A percentile compares a stretch with the other conserved stretches of the same genome.
Evolutionary conservation across 2,888 invertebrate species (phyloP).

Genomic region (Hemaris fuciformis): DNA sequence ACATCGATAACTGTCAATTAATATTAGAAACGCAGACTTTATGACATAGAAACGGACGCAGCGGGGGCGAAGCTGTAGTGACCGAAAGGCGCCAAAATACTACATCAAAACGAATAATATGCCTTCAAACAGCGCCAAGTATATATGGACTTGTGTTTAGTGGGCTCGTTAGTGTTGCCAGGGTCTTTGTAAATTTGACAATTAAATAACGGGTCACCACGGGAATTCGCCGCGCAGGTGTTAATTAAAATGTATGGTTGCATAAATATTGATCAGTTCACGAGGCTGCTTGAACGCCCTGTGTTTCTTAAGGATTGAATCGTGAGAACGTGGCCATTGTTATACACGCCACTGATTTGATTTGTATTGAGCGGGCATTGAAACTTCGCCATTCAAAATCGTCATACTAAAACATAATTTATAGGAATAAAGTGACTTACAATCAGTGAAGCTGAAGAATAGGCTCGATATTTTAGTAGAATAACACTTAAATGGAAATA

Average conservation of each 20-base stretch:
- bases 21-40: conserved; percentile 16
- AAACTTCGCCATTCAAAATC: too few relatives aligned
- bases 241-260: conserved; percentile 38
- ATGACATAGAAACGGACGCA: conserved; percentile 19
- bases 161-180: too few relatives aligned
- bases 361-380: background rate
- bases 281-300: background rate
- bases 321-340: background rate
- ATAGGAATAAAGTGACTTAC: too few relatives aligned
- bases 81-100: conserved; percentile 34
- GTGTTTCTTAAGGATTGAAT: background rate
- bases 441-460: too few relatives aligned
- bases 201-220: conserved; percentile 25
- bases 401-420: too few relatives aligned
- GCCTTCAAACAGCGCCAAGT: background rate
- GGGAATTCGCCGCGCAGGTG: conserved; percentile 31
- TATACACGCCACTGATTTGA: background rate
- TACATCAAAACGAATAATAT: conserved; percentile 29
- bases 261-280: conserved; percentile 20
- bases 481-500: too few relatives aligned
- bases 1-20: conserved; percentile 28
- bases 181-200: conserved; percentile 24
- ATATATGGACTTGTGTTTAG: background rate
- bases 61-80: conserved; percentile 26
- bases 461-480: too few relatives aligned